A percentile compares a stretch with the other conserved stretches of the same genome.
These are phyloP conservation scores for Masticophis lateralis DNA, from an alignment of 2,797 vertebrate genomes.

Conservation along the genomic window DNA sequence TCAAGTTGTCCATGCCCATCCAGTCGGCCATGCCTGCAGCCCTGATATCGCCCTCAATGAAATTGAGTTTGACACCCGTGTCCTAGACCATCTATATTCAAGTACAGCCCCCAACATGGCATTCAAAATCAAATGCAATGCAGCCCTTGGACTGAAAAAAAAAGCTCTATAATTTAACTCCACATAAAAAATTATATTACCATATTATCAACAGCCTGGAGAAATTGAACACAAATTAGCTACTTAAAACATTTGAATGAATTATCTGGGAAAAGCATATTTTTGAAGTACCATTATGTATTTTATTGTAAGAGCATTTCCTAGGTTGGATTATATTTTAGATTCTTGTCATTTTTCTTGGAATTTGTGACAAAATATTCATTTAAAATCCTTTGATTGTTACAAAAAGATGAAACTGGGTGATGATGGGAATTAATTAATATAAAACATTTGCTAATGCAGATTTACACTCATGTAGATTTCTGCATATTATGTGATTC, in stretches of 20 bases:
- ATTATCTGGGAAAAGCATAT: background rate
- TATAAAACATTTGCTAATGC: background rate
- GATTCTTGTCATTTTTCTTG: background rate
- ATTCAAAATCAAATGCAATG: background rate
- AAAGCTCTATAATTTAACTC: background rate
- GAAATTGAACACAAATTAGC: background rate
- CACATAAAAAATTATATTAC: background rate
- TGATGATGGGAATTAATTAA: background rate
- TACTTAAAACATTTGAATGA: background rate
- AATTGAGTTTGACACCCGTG: too few species aligned
- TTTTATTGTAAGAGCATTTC: background rate
- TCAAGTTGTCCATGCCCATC: too few species aligned
- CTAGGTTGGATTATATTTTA: background rate
- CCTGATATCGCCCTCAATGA: too few species aligned
- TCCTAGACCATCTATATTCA: background rate
- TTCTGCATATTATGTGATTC: background rate
- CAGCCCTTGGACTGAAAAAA: background rate
- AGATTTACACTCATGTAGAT: background rate
- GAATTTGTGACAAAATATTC: background rate
- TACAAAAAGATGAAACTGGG: background rate
- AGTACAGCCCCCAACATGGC: background rate
- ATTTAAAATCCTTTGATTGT: background rate
- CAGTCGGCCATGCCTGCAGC: too few species aligned
- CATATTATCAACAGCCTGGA: background rate
- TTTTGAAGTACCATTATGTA: background rate